These are phyloP conservation scores for Lypha dubia DNA, from an alignment of 2,888 invertebrate genomes.

Conservation along the genomic window DNA sequence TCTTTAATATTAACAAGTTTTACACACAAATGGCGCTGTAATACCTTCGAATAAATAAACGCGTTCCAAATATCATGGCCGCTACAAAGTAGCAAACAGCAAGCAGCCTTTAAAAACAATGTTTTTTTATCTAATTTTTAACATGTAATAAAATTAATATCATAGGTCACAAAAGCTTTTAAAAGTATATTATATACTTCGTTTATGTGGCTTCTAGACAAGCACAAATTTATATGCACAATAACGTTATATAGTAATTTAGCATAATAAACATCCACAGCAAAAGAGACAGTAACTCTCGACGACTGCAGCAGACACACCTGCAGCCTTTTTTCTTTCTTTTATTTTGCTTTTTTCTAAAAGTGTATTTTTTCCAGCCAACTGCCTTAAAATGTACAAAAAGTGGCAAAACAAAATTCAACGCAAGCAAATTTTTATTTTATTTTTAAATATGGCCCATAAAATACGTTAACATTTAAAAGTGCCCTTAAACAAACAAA, in stretches of 20 bases:
- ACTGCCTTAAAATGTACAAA: not conserved
- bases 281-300: not conserved
- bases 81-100: too few species aligned
- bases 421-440: not conserved
- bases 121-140: too few species aligned
- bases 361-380: not conserved
- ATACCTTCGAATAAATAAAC: too few species aligned
- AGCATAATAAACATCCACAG: not conserved
- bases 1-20: too few species aligned
- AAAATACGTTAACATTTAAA: constrained; percentile 21
- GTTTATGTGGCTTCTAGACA: not conserved
- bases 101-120: too few species aligned
- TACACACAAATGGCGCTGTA: too few species aligned
- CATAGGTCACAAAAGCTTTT: not conserved
- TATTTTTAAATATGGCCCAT: not conserved
- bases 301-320: not conserved
- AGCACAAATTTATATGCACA: not conserved
- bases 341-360: too few species aligned
- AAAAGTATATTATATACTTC: not conserved
- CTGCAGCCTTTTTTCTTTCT: not conserved
- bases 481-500: constrained; percentile 12
- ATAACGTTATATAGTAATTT: not conserved
- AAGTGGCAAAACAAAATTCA: not conserved
- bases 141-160: too few species aligned
- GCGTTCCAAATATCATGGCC: too few species aligned